phyloP scores from a whole-genome alignment of 2,113 vertebrate species.

The Egretta garzetta region DNA sequence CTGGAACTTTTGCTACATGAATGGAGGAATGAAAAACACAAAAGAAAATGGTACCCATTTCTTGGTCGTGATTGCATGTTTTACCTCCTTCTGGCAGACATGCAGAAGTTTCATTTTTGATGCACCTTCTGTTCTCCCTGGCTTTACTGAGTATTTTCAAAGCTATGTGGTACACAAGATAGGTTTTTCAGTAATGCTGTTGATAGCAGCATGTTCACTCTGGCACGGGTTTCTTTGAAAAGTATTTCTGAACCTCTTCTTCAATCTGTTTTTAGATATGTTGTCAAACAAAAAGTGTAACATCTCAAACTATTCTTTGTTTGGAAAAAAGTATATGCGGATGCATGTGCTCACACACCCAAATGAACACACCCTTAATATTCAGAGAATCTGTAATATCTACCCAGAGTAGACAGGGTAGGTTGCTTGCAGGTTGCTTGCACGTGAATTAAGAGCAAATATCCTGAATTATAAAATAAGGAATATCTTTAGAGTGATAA shows the following conservation, averaged over 20 bases:
- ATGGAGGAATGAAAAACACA: not conserved
- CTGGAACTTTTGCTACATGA: not conserved
- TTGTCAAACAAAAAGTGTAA: not conserved
- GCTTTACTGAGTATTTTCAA: not conserved
- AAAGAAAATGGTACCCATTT: not conserved
- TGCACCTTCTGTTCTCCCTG: not conserved
- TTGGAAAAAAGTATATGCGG: rapidly evolving
- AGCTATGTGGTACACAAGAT: too few species aligned
- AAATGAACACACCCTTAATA: not conserved
- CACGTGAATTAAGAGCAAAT: not conserved
- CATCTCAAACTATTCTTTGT: not conserved
- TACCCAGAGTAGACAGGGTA: not conserved
- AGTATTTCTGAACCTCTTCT: not conserved
- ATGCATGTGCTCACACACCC: too few species aligned
- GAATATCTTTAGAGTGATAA: not conserved
- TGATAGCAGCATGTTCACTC: not conserved
- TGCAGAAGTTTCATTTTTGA: not conserved
- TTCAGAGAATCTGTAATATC: too few species aligned
- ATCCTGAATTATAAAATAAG: not conserved
- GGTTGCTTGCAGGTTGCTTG: not conserved
- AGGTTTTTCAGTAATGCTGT: not conserved
- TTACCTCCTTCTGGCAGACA: not conserved
- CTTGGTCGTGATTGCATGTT: not conserved
- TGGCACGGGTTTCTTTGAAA: not conserved
- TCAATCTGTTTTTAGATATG: not conserved